A percentile compares a stretch with the other conserved stretches of the same genome.
Conservation (phyloP, 2,113 vertebrate species). For the Myrmecobius fasciatus region DNA sequence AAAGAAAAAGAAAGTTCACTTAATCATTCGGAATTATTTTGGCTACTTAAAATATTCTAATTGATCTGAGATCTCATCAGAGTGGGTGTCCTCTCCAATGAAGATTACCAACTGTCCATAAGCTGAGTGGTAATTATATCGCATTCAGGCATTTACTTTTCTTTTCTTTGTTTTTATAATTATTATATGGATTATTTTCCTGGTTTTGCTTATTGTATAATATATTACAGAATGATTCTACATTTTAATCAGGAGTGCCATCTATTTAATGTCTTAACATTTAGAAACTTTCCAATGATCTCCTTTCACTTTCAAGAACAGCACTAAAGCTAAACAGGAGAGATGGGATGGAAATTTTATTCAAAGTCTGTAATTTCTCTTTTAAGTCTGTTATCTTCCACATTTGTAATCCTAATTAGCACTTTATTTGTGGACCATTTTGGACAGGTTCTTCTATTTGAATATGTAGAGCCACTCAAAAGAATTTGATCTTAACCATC, state of each 20-base stretch:
- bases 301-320: neutral
- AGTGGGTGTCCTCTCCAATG: neutral
- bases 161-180: neutral
- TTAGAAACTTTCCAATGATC: neutral
- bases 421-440: neutral
- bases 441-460: neutral
- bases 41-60: neutral
- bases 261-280: neutral
- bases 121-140: too few relatives aligned
- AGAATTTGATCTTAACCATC: neutral
- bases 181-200: neutral
- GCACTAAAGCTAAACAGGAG: neutral
- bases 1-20: neutral
- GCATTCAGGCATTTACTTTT: neutral
- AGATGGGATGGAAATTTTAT: neutral
- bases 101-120: neutral
- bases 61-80: neutral
- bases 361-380: neutral
- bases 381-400: neutral
- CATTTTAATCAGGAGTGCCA: neutral
- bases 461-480: neutral
- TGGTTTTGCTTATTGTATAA: neutral
- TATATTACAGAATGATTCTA: neutral
- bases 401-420: neutral
- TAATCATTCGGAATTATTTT: neutral